phyloP scores from a whole-genome alignment of 2,113 vertebrate genomes.

The Limnothrissa miodon region DNA sequence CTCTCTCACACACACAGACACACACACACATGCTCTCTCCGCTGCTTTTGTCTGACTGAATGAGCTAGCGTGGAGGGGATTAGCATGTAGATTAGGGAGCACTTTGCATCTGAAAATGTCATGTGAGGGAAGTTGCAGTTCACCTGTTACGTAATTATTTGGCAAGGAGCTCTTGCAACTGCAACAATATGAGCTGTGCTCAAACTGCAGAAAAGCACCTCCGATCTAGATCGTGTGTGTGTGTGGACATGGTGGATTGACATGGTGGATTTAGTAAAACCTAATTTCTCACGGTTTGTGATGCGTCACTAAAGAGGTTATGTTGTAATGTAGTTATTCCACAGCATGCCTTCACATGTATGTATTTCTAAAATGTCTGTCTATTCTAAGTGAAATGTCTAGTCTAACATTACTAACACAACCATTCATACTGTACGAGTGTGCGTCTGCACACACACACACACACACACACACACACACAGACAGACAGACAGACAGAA shows the following conservation, averaged over 20 bases:
- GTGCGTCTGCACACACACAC: conserved; percentile 21
- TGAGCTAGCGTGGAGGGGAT: conserved; percentile 27
- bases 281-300: neutral
- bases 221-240: neutral
- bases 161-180: neutral
- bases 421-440: too few relatives aligned
- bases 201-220: neutral
- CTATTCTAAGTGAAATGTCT: neutral
- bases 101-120: conserved; percentile 28
- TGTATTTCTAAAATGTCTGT: neutral
- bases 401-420: conserved; percentile 9
- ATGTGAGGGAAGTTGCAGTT: neutral
- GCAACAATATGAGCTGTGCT: neutral
- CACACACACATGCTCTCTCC: neutral
- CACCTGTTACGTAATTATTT: conserved; percentile 9
- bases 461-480: conserved; percentile 12
- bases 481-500: neutral
- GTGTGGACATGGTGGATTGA: neutral
- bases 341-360: neutral
- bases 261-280: neutral
- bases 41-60: conserved; percentile 33
- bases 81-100: conserved; percentile 46
- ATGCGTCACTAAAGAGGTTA: neutral
- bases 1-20: conserved; percentile 2
- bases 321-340: neutral